Conservation (phyloP, 1,140 invertebrate species). For the Papilio aristodemus region DNA sequence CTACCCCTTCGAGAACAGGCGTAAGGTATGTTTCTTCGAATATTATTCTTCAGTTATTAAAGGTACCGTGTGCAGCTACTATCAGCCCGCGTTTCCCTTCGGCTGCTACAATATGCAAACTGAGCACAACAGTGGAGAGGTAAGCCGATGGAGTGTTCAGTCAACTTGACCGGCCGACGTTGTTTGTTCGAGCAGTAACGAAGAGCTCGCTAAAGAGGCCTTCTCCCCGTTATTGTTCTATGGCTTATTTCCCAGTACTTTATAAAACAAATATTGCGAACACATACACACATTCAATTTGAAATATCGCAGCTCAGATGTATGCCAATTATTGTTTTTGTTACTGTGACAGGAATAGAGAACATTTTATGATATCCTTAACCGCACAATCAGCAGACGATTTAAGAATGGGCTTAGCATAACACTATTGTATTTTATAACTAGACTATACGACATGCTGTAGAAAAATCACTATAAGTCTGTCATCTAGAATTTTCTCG, state of each 20-base stretch:
- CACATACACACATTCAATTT: too few species aligned
- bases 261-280: background rate
- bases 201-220: background rate
- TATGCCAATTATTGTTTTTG: background rate
- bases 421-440: background rate
- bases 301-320: background rate
- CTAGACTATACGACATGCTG: background rate
- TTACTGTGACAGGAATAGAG: background rate
- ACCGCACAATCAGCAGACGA: too few species aligned
- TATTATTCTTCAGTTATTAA: too few species aligned
- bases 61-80: background rate
- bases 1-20: too few species aligned
- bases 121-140: constrained; percentile 1
- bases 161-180: background rate
- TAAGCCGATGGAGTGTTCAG: constrained; percentile 1
- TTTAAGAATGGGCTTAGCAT: too few species aligned
- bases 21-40: too few species aligned
- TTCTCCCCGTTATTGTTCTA: constrained; percentile 5
- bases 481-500: background rate
- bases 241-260: background rate
- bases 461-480: constrained; percentile 3
- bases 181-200: constrained; percentile 2
- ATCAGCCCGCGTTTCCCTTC: background rate
- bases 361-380: too few species aligned
- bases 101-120: constrained; percentile 6